These are phyloP conservation scores for Pimephales promelas DNA, from an alignment of 2,113 vertebrate genomes.

Conservation along the genomic window DNA sequence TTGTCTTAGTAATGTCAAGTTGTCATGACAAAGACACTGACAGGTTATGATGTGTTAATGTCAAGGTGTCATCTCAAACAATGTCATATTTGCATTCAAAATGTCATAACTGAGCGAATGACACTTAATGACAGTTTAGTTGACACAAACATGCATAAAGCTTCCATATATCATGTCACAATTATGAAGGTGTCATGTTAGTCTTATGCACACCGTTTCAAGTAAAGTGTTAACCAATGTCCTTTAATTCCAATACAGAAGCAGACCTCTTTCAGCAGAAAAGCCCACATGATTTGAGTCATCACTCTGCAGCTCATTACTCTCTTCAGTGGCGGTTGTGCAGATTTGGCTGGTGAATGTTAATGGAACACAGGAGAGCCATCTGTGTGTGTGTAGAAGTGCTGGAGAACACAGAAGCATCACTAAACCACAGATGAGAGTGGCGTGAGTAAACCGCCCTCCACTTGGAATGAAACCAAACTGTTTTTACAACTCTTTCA, in stretches of 20 bases:
- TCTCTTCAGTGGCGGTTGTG: constrained; percentile 31
- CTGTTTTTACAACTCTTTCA: neutral
- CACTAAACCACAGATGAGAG: constrained; percentile 30
- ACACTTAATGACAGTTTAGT: too few relatives aligned
- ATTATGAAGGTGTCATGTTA: too few relatives aligned
- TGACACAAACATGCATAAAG: too few relatives aligned
- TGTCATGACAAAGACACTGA: too few relatives aligned
- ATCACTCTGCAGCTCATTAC: constrained; percentile 14
- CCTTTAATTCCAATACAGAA: constrained; percentile 4
- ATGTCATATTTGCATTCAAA: too few relatives aligned
- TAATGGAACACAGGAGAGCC: constrained; percentile 45
- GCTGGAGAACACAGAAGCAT: constrained; percentile 34
- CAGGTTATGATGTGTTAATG: too few relatives aligned
- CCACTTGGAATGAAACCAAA: neutral
- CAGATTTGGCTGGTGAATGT: constrained; percentile 47
- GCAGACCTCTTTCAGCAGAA: neutral
- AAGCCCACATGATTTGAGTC: constrained; percentile 48
- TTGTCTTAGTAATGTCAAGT: too few relatives aligned
- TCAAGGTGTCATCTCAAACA: too few relatives aligned
- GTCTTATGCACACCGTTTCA: too few relatives aligned
- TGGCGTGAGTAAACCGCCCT: constrained; percentile 11
- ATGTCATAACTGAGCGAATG: too few relatives aligned
- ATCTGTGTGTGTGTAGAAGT: constrained; percentile 53
- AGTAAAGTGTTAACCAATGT: too few relatives aligned
- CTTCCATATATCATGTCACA: too few relatives aligned